These are phyloP conservation scores for Nannospalax galili DNA, from an alignment of 2,113 vertebrate genomes.

Conservation along the genomic window DNA sequence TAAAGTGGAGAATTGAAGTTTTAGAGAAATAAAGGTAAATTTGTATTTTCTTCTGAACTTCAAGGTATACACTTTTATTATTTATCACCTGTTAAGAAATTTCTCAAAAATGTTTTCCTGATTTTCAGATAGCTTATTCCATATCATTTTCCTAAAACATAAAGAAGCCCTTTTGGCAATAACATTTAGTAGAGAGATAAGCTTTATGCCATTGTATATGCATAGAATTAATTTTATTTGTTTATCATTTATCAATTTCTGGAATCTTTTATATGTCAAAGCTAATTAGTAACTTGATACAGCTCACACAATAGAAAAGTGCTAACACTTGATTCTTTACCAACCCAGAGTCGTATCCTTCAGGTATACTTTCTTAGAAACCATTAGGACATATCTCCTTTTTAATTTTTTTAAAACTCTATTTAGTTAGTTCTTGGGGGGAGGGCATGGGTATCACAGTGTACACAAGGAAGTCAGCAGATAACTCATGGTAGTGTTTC, in stretches of 20 bases:
- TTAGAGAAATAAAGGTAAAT: not conserved
- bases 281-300: not conserved
- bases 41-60: not conserved
- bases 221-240: not conserved
- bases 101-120: not conserved
- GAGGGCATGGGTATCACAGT: not conserved
- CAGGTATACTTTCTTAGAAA: not conserved
- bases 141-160: not conserved
- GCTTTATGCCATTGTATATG: not conserved
- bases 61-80: not conserved
- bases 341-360: not conserved
- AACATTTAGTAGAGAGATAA: too few species aligned
- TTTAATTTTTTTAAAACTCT: not conserved
- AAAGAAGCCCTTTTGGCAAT: too few species aligned
- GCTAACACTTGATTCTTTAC: not conserved
- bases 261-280: not conserved
- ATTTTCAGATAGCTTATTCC: not conserved
- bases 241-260: not conserved
- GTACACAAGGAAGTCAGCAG: not conserved
- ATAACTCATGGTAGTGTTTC: too few species aligned
- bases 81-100: not conserved
- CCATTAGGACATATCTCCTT: not conserved
- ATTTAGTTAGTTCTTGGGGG: not conserved
- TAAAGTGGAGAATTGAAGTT: not conserved
- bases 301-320: not conserved